Evolutionary conservation across 2,113 vertebrate genomes (phyloP), one percentile per base, ranked within the genome.

Genomic region (Pseudonaja textilis): DNA sequence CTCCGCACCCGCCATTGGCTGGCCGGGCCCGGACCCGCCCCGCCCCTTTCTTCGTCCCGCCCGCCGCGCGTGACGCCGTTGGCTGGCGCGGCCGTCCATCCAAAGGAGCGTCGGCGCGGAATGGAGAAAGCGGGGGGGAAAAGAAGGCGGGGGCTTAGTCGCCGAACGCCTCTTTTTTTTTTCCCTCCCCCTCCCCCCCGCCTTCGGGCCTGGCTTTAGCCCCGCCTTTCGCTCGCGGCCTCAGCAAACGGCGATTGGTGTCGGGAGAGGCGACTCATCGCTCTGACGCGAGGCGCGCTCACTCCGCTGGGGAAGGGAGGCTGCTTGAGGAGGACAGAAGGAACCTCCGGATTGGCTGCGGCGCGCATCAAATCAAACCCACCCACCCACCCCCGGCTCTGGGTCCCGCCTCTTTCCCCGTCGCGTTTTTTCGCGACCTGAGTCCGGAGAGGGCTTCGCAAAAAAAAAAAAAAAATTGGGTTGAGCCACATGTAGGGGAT

Each of bases 371-470:
- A 0, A 90, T 85, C 29, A 25, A n/a, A 34, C 57, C 91, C 81
- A 2, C 5, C 45, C 4, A 5, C 45, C 88, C 5, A 6, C 59
- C 8, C 7, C 11, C 93, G 57, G 64, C 86, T 90, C 93, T 96
- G 94, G 94, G 94, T 94, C 94, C 96, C 96, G 96, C 96, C 96
- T 95, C 4, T 25, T 26, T 3, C 11, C 11, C 59, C 91, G 91
- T 47, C 26, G 14, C 16, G 12, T 91, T 85, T 61, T 56, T 85
- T 45, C 86, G 55, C 1, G n/a, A n/a, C 42, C 22, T 2, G 69
- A 39, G 34, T 18, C 34, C 7, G 69, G 69, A 39, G 69, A 39
- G 69, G 69, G 69, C 34, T 81, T 9, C 22, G 45, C 18, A 14
- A 16, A 85, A 23, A 85, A 81, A 89, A 45, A 47, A 8, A 50